Conservation (phyloP, 2,113 vertebrate species). For the Actenoides lindsayi region DNA sequence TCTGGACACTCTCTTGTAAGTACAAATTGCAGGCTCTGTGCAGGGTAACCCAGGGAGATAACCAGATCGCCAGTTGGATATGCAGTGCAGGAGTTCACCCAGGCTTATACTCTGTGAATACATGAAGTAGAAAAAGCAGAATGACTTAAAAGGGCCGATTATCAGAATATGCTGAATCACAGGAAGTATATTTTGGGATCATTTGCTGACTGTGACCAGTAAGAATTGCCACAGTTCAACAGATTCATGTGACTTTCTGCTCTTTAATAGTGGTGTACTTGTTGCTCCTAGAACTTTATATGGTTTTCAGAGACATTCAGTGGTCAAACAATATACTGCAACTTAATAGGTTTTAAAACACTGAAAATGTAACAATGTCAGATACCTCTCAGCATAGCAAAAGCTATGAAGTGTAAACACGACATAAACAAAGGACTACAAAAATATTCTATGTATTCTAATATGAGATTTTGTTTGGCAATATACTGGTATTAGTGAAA, state of each 20-base stretch:
- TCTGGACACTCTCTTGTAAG: neutral
- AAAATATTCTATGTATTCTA: neutral
- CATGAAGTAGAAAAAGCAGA: accelerated
- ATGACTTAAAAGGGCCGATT: neutral
- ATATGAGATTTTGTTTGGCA: neutral
- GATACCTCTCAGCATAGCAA: neutral
- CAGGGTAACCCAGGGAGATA: neutral
- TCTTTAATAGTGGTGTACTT: neutral
- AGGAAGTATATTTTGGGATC: neutral
- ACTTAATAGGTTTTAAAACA: neutral
- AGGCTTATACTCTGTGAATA: neutral
- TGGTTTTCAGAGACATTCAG: conserved; percentile 60
- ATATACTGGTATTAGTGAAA: neutral
- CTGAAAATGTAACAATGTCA: neutral
- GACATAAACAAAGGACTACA: neutral
- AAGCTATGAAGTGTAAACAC: neutral
- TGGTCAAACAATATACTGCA: conserved; percentile 51
- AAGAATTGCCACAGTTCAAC: accelerated
- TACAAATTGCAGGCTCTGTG: neutral
- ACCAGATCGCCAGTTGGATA: neutral
- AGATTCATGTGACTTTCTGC: neutral
- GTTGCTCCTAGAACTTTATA: neutral
- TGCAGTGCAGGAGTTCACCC: neutral
- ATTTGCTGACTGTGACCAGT: neutral
- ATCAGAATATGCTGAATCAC: neutral